Base-by-base conservation (phyloP, 2,797 vertebrate genomes). In the Telmatherina bonti region DNA sequence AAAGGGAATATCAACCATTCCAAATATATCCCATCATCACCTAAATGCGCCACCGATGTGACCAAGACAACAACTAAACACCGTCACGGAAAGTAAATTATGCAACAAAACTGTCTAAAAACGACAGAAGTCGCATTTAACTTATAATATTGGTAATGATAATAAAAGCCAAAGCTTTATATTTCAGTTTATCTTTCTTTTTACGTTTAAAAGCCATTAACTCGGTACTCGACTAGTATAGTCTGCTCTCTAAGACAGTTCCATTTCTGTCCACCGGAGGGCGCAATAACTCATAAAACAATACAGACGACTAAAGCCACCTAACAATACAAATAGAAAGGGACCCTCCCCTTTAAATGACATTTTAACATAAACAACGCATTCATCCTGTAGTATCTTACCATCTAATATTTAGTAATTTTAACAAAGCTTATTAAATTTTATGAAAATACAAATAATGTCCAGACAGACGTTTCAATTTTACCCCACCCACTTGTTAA, bases 191-290 rank as follows among this genome's bases (percentile, higher is more conserved):
- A 7, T 22, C 10, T 41, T 12, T 5, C 2, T 16, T 41, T 18
- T 41, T 24, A 36, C 2, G 4, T 12, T 36, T 35, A 10, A 20
- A 26, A 52, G 12, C 24, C 10, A 35, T 27, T 4, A 12, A 6
- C 3, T 26, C 22, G 35, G 12, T 15, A n/a, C 12, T 68, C 16
- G 62, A 67, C 63, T 65, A 45, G 6, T 71, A 1, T 4, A 4
- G 30, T 15, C 73, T 75, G 35, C 24, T 33, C 2, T 0, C 1
- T 52, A 13, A 26, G 27, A 7, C 49, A 13, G 22, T 31, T 12
- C 22, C 15, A 12, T 2, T 20, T 66, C 1, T 35, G 36, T 73
- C 81, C 85, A 82, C 18, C 45, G 88, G 86, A 78, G 58, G 64
- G 51, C 0, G 49, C 20, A 72, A 30, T 72, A 10, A 33, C 15